Conservation (phyloP, 2,797 vertebrate species). For the Melanotaenia maccullochi region DNA sequence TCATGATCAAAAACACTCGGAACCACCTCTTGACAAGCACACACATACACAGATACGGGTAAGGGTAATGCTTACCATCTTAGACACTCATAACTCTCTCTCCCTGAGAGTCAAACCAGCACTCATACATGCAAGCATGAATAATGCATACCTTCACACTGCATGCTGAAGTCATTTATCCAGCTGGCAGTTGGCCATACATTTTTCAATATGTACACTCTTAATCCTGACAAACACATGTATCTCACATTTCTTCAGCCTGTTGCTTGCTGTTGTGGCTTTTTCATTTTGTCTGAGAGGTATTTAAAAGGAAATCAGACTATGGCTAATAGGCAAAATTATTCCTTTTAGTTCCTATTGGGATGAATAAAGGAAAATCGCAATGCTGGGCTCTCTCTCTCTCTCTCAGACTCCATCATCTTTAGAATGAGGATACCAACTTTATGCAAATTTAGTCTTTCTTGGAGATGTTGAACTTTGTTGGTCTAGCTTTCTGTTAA, state of each 20-base stretch:
- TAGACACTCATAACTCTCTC: constrained; percentile 31
- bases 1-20: constrained; percentile 63
- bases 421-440: not conserved
- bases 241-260: constrained; percentile 1
- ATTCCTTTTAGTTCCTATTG: not conserved
- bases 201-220: constrained; percentile 1
- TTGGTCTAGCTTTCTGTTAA: not conserved
- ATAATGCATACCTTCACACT: constrained; percentile 59
- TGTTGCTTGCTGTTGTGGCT: constrained; percentile 59
- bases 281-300: constrained; percentile 20
- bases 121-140: constrained; percentile 38
- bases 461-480: not conserved
- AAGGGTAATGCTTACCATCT: constrained; percentile 48
- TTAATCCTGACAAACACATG: constrained; percentile 31
- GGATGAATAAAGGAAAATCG: not conserved
- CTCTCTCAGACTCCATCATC: not conserved
- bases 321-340: constrained; percentile 11
- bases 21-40: constrained; percentile 15
- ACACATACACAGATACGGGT: constrained; percentile 18
- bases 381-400: not conserved
- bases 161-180: constrained; percentile 41
- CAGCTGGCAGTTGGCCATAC: constrained; percentile 35
- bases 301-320: constrained; percentile 28
- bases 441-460: not conserved
- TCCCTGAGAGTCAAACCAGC: constrained; percentile 37